Percentiles rank a stretch among this genome's conserved stretches.
Evolutionary conservation across 2,113 vertebrate genomes (phyloP).

Genomic region (Microcebus ravelobensis): DNA sequence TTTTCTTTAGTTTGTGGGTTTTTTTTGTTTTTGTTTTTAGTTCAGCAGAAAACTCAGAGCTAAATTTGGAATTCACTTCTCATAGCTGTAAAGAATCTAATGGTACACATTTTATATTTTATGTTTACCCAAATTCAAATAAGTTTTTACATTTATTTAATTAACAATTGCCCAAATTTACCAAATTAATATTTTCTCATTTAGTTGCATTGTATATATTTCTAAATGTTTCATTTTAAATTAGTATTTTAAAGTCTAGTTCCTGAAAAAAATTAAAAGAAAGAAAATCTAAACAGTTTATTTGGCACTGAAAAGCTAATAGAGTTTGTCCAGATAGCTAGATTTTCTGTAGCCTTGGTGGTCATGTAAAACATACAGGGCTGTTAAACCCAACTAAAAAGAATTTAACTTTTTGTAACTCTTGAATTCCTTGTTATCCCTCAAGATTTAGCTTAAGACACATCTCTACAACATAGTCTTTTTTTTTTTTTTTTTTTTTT

Average conservation of each 20-base stretch:
- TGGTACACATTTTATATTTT: not conserved
- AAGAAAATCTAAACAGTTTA: not conserved
- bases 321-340: accelerated
- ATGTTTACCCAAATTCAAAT: not conserved
- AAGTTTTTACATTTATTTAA: not conserved
- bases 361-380: not conserved
- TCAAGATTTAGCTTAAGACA: not conserved
- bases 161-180: not conserved
- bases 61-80: not conserved
- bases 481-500: too few relatives aligned
- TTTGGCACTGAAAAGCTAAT: not conserved
- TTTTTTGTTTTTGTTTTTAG: not conserved
- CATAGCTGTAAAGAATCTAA: not conserved
- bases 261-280: not conserved
- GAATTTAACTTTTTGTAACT: not conserved
- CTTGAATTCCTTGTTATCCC: not conserved
- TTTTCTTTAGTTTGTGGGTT: not conserved
- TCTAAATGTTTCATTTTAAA: not conserved
- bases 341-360: not conserved
- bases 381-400: not conserved
- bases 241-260: not conserved
- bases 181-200: not conserved
- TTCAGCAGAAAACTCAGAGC: not conserved
- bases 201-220: not conserved
- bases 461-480: not conserved